These are phyloP conservation scores for Timema cristinae DNA, from an alignment of 2,888 invertebrate genomes.

Conservation along the genomic window DNA sequence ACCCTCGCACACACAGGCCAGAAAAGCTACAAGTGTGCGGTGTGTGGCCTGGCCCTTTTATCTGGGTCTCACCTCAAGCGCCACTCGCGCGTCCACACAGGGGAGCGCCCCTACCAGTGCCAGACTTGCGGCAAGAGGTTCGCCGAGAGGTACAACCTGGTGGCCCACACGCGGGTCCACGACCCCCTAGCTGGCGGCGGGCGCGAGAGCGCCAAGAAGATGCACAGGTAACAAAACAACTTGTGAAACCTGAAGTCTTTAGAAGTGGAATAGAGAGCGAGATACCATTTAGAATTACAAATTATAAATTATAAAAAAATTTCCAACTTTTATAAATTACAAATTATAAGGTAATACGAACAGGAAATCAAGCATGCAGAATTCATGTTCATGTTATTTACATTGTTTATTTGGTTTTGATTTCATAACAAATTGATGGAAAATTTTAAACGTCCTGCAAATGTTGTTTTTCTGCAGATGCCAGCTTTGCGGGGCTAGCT, in stretches of 20 bases:
- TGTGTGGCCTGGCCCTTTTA: constrained; percentile 58
- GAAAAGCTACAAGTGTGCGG: constrained; percentile 56
- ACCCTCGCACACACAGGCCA: constrained; percentile 59
- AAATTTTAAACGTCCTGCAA: neutral
- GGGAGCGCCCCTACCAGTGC: constrained; percentile 57
- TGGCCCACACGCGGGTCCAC: constrained; percentile 40
- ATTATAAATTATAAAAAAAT: too few species aligned
- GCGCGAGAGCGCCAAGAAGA: constrained; percentile 38
- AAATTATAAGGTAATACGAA: too few species aligned
- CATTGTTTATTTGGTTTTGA: neutral
- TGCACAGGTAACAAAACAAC: constrained; percentile 28
- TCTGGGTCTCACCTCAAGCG: constrained; percentile 64
- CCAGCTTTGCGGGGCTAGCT: constrained; percentile 39
- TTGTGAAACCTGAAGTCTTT: too few species aligned
- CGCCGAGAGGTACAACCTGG: constrained; percentile 52
- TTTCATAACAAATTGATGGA: neutral
- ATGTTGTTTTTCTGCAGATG: constrained; percentile 30
- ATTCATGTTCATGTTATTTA: too few species aligned
- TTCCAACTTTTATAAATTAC: too few species aligned
- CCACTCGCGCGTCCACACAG: constrained; percentile 62
- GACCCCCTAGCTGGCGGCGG: constrained; percentile 20
- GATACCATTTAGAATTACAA: too few species aligned
- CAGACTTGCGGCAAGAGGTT: constrained; percentile 55
- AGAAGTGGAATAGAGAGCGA: too few species aligned
- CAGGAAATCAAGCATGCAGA: too few species aligned